Base-by-base conservation (phyloP, 2,797 vertebrate species). In the Sebastes iracundus region DNA sequence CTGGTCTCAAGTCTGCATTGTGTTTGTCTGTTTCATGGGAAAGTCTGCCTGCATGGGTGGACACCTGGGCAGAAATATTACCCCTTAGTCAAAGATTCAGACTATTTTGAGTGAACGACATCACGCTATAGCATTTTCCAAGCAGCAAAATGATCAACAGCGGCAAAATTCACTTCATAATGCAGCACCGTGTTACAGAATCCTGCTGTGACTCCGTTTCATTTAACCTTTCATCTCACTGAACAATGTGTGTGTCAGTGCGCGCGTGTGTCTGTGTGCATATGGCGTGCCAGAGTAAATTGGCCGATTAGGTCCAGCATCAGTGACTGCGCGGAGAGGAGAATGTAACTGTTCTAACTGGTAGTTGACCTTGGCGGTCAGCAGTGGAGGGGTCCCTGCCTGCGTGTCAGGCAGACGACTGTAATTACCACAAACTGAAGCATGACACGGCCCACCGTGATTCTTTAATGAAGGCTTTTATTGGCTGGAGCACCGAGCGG, bases 401-500 rank as follows among this genome's bases (percentile, higher is more conserved):
- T 84, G 87, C 27, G 49, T 86, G 88, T 92, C 85, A 84, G 82
- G 93, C 94, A 96, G 97, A 95, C 96, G 93, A 95, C 83, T 91
- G 96, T 98, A 98, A 99, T 99, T 98, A 97, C 97, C 91, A 87
- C 96, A 96, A 97, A 92, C 94, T 96, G 97, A 97, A 97, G 97
- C 96, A 93, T 88, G 94, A 94, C 96, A 96, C 95, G 95, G 96
- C 96, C 95, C 92, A 95, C 96, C 86, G 96, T 97, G 96, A 97
- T 96, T 97, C 95, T 78, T 93, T 97, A 98, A 98, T 97, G 97
- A 97, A 96, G 94, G 96, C 96, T 96, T 97, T 97, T 97, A 97
- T 97, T 97, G 97, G 96, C 96, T 95, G 93, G 95, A 95, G 96
- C 85, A 85, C 92, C 83, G 94, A 95, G 94, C 79, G 55, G 87